These are phyloP conservation scores for Macropus fuliginosus DNA, from an alignment of 2,797 vertebrate genomes.

Conservation along the genomic window DNA sequence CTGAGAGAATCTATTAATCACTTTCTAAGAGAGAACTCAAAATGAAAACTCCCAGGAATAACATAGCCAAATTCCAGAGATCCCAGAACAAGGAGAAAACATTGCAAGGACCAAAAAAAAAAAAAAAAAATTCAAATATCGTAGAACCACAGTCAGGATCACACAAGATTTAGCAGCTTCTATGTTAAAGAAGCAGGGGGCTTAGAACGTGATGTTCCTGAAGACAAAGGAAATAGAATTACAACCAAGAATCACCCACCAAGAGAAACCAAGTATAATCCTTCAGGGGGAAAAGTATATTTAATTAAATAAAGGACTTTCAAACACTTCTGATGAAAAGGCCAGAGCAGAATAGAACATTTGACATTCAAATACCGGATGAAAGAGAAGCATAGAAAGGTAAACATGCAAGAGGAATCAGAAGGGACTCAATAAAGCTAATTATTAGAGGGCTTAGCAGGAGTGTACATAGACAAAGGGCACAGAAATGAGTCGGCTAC, in stretches of 20 bases:
- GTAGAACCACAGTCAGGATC: not conserved
- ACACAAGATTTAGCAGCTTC: not conserved
- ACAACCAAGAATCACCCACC: not conserved
- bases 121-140: not conserved
- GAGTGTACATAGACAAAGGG: not conserved
- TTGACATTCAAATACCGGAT: not conserved
- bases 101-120: not conserved
- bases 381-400: not conserved
- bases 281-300: not conserved
- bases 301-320: not conserved
- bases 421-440: not conserved
- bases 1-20: not conserved
- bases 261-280: not conserved
- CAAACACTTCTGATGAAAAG: not conserved
- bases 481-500: not conserved
- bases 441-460: not conserved
- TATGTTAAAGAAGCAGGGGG: not conserved
- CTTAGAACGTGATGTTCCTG: not conserved
- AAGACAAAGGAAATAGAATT: not conserved
- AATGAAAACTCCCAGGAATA: not conserved
- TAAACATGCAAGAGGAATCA: not conserved
- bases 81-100: not conserved
- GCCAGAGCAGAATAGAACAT: not conserved
- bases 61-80: not conserved
- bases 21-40: not conserved